Evolutionary conservation across 1,140 invertebrate genomes (phyloP).

Genomic region (Aphelinus atriplicis): DNA sequence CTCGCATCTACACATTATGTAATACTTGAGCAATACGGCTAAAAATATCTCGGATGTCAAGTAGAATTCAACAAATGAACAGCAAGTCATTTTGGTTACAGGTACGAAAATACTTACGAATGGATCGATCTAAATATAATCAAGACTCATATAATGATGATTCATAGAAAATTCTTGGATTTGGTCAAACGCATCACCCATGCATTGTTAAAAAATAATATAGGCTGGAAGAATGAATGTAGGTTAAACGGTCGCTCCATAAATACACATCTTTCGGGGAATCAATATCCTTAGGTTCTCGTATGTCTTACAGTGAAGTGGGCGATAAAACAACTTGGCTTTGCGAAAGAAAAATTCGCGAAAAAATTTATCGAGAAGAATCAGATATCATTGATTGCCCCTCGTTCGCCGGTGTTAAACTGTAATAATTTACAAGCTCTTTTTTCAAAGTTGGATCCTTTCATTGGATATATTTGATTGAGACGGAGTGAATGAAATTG

Average conservation of each 20-base stretch:
- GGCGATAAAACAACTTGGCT: too few relatives aligned
- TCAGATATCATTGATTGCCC: too few relatives aligned
- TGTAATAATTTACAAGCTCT: too few relatives aligned
- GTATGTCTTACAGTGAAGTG: too few relatives aligned
- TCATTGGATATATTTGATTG: too few relatives aligned
- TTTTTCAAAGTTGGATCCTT: too few relatives aligned
- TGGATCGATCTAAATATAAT: conserved; percentile 19
- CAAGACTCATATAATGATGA: background rate
- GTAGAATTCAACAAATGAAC: background rate
- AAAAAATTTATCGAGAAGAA: too few relatives aligned
- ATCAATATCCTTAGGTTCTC: background rate
- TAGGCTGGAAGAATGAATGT: background rate
- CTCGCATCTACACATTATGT: too few relatives aligned
- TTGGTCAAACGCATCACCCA: background rate
- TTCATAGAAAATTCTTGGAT: conserved; percentile 25
- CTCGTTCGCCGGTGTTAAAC: too few relatives aligned
- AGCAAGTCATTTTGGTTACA: conserved; percentile 5
- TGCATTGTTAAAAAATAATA: conserved; percentile 15
- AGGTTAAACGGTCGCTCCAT: too few relatives aligned
- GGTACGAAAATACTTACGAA: conserved; percentile 20
- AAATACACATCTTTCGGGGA: conserved; percentile 10
- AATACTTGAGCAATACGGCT: background rate
- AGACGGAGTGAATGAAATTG: too few relatives aligned
- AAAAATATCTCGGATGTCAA: background rate
- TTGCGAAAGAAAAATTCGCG: too few relatives aligned